These are phyloP conservation scores for Galeopsomyia nigrocyanea DNA, from an alignment of 2,888 invertebrate species.

Conservation along the genomic window DNA sequence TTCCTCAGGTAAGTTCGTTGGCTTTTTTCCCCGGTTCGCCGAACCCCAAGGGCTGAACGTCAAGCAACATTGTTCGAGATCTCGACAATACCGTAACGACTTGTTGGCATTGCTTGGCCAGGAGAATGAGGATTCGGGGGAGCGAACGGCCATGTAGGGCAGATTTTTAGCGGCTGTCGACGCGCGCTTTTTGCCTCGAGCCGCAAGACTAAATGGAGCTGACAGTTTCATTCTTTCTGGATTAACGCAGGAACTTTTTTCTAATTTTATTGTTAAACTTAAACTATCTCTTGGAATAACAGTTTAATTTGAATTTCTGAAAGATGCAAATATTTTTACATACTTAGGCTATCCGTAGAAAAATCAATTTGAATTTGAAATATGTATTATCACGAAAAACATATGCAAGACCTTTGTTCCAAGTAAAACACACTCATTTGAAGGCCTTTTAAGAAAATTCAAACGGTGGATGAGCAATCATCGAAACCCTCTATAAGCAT, in stretches of 20 bases:
- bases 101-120: conserved; percentile 16
- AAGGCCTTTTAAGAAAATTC: conserved; percentile 13
- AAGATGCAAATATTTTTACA: background rate
- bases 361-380: conserved; percentile 21
- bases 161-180: background rate
- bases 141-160: conserved; percentile 10
- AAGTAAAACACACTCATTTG: conserved; percentile 9
- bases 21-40: conserved; percentile 19
- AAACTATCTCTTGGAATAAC: too few relatives aligned
- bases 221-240: conserved; percentile 9
- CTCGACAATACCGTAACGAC: conserved; percentile 34
- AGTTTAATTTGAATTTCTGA: background rate
- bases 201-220: background rate
- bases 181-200: too few relatives aligned
- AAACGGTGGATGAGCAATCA: conserved; percentile 18
- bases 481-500: background rate
- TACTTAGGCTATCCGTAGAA: background rate
- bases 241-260: too few relatives aligned
- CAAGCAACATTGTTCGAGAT: conserved; percentile 2
- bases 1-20: conserved; percentile 33
- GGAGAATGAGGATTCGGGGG: background rate
- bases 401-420: conserved; percentile 17
- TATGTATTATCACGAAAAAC: conserved; percentile 4
- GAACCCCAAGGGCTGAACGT: background rate
- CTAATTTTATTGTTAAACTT: too few relatives aligned